phyloP scores from a whole-genome alignment of 2,888 invertebrate species.

The Eumerus sabulonum region DNA sequence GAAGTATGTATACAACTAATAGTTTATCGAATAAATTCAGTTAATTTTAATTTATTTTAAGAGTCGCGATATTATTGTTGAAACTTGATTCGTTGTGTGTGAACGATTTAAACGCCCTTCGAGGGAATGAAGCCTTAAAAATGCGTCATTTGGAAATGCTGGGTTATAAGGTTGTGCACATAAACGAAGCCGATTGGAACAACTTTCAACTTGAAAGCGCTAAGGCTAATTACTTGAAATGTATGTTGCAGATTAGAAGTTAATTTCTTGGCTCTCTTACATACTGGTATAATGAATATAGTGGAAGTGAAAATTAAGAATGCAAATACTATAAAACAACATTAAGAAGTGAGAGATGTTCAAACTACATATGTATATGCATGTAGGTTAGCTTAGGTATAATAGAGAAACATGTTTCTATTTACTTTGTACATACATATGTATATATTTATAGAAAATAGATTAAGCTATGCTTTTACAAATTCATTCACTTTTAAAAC shows the following conservation, averaged over 20 bases:
- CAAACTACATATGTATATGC: too few species aligned
- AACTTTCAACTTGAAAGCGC: constrained; percentile 80
- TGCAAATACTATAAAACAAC: too few species aligned
- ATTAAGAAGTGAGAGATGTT: too few species aligned
- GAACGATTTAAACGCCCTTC: constrained; percentile 79
- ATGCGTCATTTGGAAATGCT: constrained; percentile 83
- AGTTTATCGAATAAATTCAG: neutral
- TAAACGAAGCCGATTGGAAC: constrained; percentile 81
- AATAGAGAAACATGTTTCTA: too few species aligned
- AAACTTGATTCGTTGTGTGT: constrained; percentile 78
- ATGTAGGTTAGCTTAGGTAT: too few species aligned
- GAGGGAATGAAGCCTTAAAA: constrained; percentile 80
- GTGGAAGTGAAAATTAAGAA: too few species aligned
- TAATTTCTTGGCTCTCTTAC: constrained; percentile 19
- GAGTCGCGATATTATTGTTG: constrained; percentile 79
- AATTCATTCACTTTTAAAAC: neutral
- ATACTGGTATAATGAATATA: too few species aligned
- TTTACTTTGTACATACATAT: neutral
- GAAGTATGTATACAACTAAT: constrained; percentile 71
- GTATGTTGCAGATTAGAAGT: constrained; percentile 74
- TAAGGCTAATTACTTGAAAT: constrained; percentile 79
- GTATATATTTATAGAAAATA: too few species aligned
- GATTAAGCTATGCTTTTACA: neutral
- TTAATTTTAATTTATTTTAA: constrained; percentile 26
- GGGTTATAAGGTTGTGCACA: constrained; percentile 81